These are phyloP conservation scores for Heloderma charlesbogerti DNA, from an alignment of 2,113 vertebrate species.

Conservation along the genomic window DNA sequence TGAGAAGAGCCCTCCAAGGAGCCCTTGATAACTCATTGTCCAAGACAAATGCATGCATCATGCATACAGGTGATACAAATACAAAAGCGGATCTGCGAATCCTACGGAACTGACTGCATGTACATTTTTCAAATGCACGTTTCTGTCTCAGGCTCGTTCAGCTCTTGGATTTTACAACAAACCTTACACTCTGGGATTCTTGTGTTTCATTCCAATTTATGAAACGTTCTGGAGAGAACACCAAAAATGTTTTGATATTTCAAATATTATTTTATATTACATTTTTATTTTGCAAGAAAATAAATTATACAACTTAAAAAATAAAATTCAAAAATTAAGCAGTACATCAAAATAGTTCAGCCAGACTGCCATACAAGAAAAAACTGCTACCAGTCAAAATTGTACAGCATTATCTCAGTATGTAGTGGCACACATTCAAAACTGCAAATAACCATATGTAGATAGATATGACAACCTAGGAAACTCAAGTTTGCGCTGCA, in stretches of 20 bases:
- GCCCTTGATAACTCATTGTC: too few species aligned
- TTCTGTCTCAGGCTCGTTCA: background rate
- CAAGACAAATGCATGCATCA: background rate
- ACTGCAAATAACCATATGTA: constrained; percentile 76
- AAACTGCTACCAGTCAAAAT: constrained; percentile 83
- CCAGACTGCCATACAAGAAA: constrained; percentile 84
- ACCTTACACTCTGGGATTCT: background rate
- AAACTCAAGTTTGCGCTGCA: constrained; percentile 79
- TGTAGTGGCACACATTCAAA: constrained; percentile 86
- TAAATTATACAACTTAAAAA: constrained; percentile 94
- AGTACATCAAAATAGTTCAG: constrained; percentile 88
- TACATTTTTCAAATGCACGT: background rate
- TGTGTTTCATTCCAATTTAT: constrained; percentile 31
- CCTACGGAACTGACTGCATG: background rate
- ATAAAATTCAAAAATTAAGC: constrained; percentile 86
- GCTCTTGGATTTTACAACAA: background rate
- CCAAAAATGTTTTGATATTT: constrained; percentile 64
- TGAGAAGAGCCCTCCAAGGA: too few species aligned
- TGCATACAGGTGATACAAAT: background rate
- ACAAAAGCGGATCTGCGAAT: background rate
- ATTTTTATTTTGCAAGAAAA: constrained; percentile 95
- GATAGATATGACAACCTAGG: constrained; percentile 79
- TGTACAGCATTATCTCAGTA: constrained; percentile 79
- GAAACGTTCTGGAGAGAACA: constrained; percentile 59
- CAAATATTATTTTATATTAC: constrained; percentile 83